These are phyloP conservation scores for Dendropsophus ebraccatus DNA, from an alignment of 2,113 vertebrate species.

Conservation along the genomic window DNA sequence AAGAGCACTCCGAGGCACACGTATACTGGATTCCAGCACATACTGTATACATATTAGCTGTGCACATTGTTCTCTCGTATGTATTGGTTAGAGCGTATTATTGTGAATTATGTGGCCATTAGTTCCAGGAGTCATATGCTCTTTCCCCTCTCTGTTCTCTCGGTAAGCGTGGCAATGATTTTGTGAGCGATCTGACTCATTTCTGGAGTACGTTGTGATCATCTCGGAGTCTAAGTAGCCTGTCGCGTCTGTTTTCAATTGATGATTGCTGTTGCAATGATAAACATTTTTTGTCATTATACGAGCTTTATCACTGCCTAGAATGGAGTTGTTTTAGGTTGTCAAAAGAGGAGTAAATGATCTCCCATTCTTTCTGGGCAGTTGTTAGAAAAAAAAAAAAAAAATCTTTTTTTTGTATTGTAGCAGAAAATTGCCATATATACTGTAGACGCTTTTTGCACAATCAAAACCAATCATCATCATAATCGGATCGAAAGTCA, in stretches of 20 bases:
- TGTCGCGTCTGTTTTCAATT: background rate
- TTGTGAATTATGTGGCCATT: background rate
- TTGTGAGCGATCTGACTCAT: background rate
- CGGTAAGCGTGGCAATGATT: background rate
- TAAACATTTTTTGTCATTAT: background rate
- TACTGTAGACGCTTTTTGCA: background rate
- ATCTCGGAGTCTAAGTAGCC: background rate
- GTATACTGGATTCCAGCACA: conserved; percentile 17
- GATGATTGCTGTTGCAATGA: background rate
- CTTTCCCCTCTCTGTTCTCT: background rate
- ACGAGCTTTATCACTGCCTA: background rate
- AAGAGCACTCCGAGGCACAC: background rate
- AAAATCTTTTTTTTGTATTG: background rate
- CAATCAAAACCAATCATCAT: background rate
- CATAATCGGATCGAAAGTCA: background rate
- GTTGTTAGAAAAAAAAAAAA: background rate
- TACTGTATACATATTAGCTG: background rate
- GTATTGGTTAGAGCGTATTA: background rate
- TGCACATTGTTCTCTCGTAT: background rate
- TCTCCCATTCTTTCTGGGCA: background rate
- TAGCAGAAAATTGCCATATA: background rate
- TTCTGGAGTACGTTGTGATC: background rate
- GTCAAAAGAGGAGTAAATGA: background rate
- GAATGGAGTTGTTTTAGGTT: background rate
- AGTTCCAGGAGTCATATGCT: background rate